Percentiles rank a stretch among this genome's conserved stretches.
Evolutionary conservation across 2,888 invertebrate genomes (phyloP).

Genomic region (Iselma pallidipennis): DNA sequence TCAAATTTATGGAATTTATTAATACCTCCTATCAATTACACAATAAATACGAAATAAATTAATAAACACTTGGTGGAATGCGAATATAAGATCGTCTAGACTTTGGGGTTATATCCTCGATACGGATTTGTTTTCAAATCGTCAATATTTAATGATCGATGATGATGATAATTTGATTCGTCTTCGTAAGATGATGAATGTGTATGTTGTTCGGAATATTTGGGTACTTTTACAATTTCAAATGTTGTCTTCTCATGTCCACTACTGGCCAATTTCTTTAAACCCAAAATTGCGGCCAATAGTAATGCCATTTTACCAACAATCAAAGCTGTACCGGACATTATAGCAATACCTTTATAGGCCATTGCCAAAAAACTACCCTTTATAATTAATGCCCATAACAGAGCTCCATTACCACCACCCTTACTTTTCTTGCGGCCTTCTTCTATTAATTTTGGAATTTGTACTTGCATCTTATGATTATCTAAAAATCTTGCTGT

Average conservation of each 20-base stretch:
- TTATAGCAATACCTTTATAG: slow-evolving; percentile 71
- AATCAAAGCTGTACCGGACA: slow-evolving; percentile 80
- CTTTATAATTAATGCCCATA: slow-evolving; percentile 72
- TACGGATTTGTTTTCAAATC: not conserved
- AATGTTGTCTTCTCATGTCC: slow-evolving; percentile 79
- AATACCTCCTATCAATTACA: too few relatives aligned
- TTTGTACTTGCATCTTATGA: slow-evolving; percentile 57
- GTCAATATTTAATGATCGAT: slow-evolving; percentile 12
- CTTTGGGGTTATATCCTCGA: not conserved
- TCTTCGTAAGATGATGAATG: slow-evolving; percentile 61
- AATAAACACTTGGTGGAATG: too few relatives aligned
- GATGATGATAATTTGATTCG: slow-evolving; percentile 32
- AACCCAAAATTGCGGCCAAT: slow-evolving; percentile 76
- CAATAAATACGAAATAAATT: too few relatives aligned
- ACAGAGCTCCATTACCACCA: slow-evolving; percentile 61
- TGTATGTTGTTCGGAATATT: slow-evolving; percentile 75
- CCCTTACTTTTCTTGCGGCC: slow-evolving; percentile 52
- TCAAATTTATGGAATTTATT: too few relatives aligned
- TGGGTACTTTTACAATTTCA: slow-evolving; percentile 86
- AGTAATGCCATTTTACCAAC: slow-evolving; percentile 84
- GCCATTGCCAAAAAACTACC: slow-evolving; percentile 74
- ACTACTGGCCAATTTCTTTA: slow-evolving; percentile 74
- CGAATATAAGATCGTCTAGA: not conserved
- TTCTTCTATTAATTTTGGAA: slow-evolving; percentile 54
- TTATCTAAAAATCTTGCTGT: slow-evolving; percentile 64